phyloP scores from a whole-genome alignment of 2,113 vertebrate species.

The Bolborhynchus lineola region DNA sequence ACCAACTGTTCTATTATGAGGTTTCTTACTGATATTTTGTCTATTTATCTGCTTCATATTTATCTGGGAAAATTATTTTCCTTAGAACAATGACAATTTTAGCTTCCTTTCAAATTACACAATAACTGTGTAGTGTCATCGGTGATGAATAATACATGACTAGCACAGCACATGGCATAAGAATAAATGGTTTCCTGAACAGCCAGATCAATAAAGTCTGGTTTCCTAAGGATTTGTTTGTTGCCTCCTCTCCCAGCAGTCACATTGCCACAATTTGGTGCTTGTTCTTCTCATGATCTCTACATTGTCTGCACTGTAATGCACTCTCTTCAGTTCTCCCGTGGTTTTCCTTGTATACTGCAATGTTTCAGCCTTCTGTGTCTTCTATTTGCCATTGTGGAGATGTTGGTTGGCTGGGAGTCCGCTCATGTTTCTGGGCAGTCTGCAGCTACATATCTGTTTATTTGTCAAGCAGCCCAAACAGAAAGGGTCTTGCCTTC shows the following conservation, averaged over 20 bases:
- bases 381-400: background rate
- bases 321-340: background rate
- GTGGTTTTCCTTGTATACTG: background rate
- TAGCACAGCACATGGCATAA: background rate
- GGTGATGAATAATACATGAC: background rate
- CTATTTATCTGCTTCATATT: background rate
- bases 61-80: background rate
- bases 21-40: background rate
- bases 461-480: background rate
- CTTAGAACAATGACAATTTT: background rate
- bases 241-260: background rate
- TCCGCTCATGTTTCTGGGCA: background rate
- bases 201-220: background rate
- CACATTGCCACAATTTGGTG: background rate
- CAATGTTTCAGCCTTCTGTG: background rate
- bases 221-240: background rate
- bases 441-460: background rate
- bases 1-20: background rate
- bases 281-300: background rate
- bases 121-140: background rate
- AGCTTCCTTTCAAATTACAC: background rate
- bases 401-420: background rate
- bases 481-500: background rate
- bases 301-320: fast-evolving
- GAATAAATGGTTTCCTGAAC: background rate